Conservation (phyloP, 2,113 vertebrate species). For the human region GRCh38 chr6:58074001-58074500, state of each 20-base stretch:
- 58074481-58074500: not conserved
- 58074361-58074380: not conserved
- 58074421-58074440: not conserved
- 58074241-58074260: not conserved
- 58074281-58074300: not conserved
- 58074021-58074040: not conserved
- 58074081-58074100: not conserved
- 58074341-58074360: not conserved
- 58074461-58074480: not conserved
- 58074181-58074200: not conserved
- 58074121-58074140: not conserved
- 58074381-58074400: not conserved
- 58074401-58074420: not conserved
- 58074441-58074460: not conserved
- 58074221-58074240: not conserved
- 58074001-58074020: not conserved
- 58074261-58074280: not conserved
- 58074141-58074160: not conserved
- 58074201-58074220: not conserved
- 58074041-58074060: not conserved
- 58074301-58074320: not conserved
- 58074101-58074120: not conserved
- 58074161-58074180: not conserved
- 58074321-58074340: not conserved
- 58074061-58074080: not conserved